Percentiles rank a stretch among this genome's conserved stretches.
Evolutionary conservation across 2,888 invertebrate genomes (phyloP).

Genomic region (Axea sp.): DNA sequence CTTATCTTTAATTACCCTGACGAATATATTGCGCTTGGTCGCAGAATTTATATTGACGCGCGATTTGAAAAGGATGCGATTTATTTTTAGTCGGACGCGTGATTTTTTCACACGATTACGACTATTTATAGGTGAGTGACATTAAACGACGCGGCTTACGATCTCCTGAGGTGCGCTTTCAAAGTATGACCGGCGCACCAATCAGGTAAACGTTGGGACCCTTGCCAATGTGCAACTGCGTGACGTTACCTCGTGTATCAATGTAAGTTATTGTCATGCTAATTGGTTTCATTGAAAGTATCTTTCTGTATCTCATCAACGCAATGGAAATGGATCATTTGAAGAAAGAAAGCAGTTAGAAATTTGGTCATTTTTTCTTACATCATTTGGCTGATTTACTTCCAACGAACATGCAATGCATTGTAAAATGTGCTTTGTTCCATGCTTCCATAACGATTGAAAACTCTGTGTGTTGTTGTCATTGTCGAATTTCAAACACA

Average conservation of each 20-base stretch:
- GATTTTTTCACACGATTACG: constrained; percentile 4
- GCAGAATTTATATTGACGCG: constrained; percentile 2
- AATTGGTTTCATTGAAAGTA: background rate
- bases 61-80: background rate
- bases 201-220: background rate
- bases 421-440: too few species aligned
- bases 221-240: constrained; percentile 11
- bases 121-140: background rate
- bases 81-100: constrained; percentile 4
- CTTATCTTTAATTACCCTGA: constrained; percentile 2
- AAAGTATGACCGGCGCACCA: background rate
- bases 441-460: too few species aligned
- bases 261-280: background rate
- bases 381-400: too few species aligned
- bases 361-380: too few species aligned
- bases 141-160: background rate
- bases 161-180: constrained; percentile 1
- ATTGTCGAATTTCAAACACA: too few species aligned
- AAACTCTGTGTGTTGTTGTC: too few species aligned
- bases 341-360: background rate
- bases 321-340: background rate
- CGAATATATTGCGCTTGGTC: background rate
- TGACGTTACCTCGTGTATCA: constrained; percentile 4
- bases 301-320: background rate
- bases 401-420: too few species aligned